Evolutionary conservation across 2,797 vertebrate species (phyloP), one percentile per base, ranked within the genome.

Genomic region (Syngnathus acus): DNA sequence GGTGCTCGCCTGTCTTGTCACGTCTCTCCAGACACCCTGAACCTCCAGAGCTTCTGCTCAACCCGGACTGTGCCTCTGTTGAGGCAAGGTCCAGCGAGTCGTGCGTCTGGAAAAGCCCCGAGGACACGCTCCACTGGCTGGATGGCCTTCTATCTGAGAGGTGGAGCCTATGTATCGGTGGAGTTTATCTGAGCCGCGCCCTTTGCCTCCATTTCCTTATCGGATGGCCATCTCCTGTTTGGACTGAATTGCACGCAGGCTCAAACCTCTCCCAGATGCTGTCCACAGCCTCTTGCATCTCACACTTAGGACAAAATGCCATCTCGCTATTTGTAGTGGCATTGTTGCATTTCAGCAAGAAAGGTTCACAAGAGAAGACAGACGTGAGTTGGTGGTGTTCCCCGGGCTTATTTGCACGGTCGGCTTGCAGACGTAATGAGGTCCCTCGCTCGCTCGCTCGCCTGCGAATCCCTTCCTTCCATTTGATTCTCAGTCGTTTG

Each of bases 171-270:
- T 64, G 57, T 71, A 77, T 84, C 75, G 59, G 72, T 77, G 69
- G 68, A 38, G 65, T 82, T 81, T 85, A 88, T 91, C 89, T 90
- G 79, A 89, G 91, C 84, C 90, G 88, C 90, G 79, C 90, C 91
- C 91, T 91, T 91, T 90, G 78, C 91, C 84, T 89, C 90, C 73
- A 91, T 92, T 90, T 88, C 71, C 89, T 90, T 90, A 92, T 92
- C 90, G 0, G 72, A 67, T 51, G 80, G 71, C 21, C 76, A 89
- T 92, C 91, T 89, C 82, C 85, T 90, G 89, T 91, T 90, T 89
- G 78, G 84, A 80, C 81, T 42, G 8, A 42, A 42, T 42, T 80
- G 76, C 83, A 32, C 74, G 38, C 79, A 75, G 70, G 75, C 81
- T 77, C 78, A 84, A 74, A 68, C 77, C 43, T 64, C 75, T 90